A percentile compares a stretch with the other conserved stretches of the same genome.
phyloP scores from a whole-genome alignment of 2,888 invertebrate genomes.

The Dryobotodes eremita region DNA sequence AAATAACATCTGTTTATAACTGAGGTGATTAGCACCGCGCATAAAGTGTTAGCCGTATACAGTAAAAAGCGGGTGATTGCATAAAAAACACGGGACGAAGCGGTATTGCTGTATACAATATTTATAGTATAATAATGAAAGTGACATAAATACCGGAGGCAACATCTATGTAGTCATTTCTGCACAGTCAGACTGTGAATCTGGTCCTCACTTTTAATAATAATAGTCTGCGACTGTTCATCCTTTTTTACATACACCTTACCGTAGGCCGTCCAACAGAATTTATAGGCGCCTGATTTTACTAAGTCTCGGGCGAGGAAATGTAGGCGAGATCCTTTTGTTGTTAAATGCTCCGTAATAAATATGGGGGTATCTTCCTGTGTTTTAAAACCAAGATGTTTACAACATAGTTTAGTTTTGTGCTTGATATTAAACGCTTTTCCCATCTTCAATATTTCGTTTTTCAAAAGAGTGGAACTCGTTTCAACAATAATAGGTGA shows the following conservation, averaged over 20 bases:
- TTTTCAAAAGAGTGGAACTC: slow-evolving; percentile 5
- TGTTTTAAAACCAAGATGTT: slow-evolving; percentile 1
- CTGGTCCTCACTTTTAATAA: slow-evolving; percentile 13
- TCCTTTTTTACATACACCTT: slow-evolving; percentile 14
- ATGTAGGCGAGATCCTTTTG: slow-evolving; percentile 16
- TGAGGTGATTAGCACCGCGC: not conserved
- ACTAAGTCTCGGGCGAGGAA: slow-evolving; percentile 22
- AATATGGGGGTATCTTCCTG: slow-evolving; percentile 19
- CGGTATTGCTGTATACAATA: no score
- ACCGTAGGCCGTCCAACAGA: slow-evolving; percentile 21
- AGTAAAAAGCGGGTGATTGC: not conserved
- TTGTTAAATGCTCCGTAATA: slow-evolving; percentile 8
- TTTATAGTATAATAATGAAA: no score
- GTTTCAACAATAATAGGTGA: slow-evolving; percentile 16
- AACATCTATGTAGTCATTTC: not conserved
- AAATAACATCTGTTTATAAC: not conserved
- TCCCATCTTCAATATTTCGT: slow-evolving; percentile 10
- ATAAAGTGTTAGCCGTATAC: not conserved
- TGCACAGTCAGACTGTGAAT: not conserved
- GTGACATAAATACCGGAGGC: no score
- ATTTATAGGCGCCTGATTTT: slow-evolving; percentile 14
- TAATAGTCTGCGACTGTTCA: slow-evolving; percentile 1
- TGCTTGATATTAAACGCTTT: not conserved
- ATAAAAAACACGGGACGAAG: no score
- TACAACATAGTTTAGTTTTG: slow-evolving; percentile 4